Evolutionary conservation across 2,113 vertebrate genomes (phyloP).

Genomic region (Eublepharis macularius): DNA sequence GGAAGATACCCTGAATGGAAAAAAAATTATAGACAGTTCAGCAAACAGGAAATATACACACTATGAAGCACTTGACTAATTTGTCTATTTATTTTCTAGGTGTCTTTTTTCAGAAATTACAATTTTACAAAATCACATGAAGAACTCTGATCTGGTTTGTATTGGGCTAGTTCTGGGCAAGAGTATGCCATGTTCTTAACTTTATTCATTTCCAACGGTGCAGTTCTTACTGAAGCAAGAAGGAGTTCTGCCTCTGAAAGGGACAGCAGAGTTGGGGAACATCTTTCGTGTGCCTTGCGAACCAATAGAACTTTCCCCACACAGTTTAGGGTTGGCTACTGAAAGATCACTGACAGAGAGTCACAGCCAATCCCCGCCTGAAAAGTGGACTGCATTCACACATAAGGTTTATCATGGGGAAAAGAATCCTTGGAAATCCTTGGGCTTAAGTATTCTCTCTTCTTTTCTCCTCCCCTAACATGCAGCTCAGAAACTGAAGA

Average conservation of each 20-base stretch:
- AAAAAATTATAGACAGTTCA: not conserved
- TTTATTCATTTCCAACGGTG: not conserved
- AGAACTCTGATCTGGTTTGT: not conserved
- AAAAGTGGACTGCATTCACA: not conserved
- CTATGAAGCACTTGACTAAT: not conserved
- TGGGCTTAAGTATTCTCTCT: no score
- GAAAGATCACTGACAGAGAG: not conserved
- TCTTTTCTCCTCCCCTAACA: no score
- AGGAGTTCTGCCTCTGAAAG: not conserved
- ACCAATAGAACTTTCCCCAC: not conserved
- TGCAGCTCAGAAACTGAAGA: no score
- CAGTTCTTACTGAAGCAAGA: not conserved
- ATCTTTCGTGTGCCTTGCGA: not conserved
- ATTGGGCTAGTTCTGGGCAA: not conserved
- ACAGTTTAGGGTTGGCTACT: not conserved
- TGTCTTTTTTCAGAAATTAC: not conserved
- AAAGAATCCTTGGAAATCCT: no score
- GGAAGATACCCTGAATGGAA: slow-evolving; percentile 82
- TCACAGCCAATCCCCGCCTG: no score
- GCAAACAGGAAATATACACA: not conserved
- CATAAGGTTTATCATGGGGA: no score
- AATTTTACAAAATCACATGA: not conserved
- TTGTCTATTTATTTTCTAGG: not conserved
- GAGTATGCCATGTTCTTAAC: not conserved
- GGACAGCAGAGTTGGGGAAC: not conserved